Conservation (phyloP, 2,797 vertebrate genomes). For the Phataginus tricuspis region DNA sequence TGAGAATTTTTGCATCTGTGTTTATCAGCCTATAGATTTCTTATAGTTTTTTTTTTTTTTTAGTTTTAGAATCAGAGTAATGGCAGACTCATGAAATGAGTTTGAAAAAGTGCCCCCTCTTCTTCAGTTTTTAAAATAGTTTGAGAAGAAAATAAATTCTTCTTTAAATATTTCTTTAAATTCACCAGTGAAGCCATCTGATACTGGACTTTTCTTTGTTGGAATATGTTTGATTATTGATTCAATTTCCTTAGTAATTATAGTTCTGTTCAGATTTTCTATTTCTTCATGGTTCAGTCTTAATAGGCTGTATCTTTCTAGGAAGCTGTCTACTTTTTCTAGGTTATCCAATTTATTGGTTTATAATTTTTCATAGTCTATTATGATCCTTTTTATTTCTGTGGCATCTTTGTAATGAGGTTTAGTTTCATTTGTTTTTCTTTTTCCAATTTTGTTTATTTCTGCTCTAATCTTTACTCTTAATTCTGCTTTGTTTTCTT, state of each 20-base stretch:
- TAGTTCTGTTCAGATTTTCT: not conserved
- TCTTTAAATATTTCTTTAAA: not conserved
- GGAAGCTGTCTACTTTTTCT: not conserved
- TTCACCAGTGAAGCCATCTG: not conserved
- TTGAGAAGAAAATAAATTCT: not conserved
- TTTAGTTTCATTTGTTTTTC: not conserved
- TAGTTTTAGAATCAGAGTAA: not conserved
- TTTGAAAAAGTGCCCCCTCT: not conserved
- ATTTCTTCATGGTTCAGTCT: not conserved
- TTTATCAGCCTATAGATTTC: not conserved
- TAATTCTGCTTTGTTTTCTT: not conserved
- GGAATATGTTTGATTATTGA: not conserved
- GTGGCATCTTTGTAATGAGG: too few relatives aligned
- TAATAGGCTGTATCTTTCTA: not conserved
- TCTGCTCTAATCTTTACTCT: not conserved
- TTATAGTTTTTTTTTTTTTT: not conserved
- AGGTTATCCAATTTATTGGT: not conserved
- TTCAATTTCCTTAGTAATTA: not conserved
- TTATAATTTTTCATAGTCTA: not conserved
- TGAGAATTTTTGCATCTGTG: not conserved
- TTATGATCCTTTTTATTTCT: not conserved
- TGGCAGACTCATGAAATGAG: not conserved
- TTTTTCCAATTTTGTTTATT: not conserved
- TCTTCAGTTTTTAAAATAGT: not conserved
- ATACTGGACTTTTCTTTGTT: not conserved